Base-by-base conservation (phyloP, 2,797 vertebrate genomes). In the Chelonia mydas region DNA sequence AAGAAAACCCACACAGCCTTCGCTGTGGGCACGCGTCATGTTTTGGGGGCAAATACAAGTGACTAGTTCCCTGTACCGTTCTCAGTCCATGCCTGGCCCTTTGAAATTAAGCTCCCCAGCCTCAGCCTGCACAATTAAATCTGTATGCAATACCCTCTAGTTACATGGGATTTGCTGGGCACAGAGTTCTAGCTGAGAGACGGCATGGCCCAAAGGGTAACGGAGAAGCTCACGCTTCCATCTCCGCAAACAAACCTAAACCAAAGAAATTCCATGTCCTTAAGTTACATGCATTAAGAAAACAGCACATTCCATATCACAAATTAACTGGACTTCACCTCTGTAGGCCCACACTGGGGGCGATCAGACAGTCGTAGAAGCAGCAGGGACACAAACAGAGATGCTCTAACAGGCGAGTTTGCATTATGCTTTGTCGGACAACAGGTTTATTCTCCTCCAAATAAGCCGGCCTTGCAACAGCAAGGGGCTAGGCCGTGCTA, bases 311-410 rank as follows among this genome's bases (percentile, higher is more conserved):
- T 94, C 78, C 50, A 11, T n/a, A 33, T 21, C 84, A 76, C 0
- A 1, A 93, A 95, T 81, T 65, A 93, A 90, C 83, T 61, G 83
- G 68, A 90, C 50, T 93, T 83, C 45, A 74, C 81, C 47, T 72
- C 53, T 53, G 78, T 0, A 0, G 23, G 54, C 55, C 57, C 68
- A 55, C 65, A 92, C 87, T 21, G 4, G 0, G 11, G 90, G 84
- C 91, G 85, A 84, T 68, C 78, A 92, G 55, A 12, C 72, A 53
- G 91, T 51, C 89, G 45, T 54, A 54, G 27, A 77, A n/a, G 86
- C 84, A 92, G 95, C 89, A 95, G 88, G 86, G 68, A 23, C 65
- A 16, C 89, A 74, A 92, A 90, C 61, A 59, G 47, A 93, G 87
- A 57, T 88, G 65, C 90, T 92, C 57, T 65, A 84, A 90, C 1